These are phyloP conservation scores for Poecilobothrus nobilitatus DNA, from an alignment of 2,888 invertebrate species.

Conservation along the genomic window DNA sequence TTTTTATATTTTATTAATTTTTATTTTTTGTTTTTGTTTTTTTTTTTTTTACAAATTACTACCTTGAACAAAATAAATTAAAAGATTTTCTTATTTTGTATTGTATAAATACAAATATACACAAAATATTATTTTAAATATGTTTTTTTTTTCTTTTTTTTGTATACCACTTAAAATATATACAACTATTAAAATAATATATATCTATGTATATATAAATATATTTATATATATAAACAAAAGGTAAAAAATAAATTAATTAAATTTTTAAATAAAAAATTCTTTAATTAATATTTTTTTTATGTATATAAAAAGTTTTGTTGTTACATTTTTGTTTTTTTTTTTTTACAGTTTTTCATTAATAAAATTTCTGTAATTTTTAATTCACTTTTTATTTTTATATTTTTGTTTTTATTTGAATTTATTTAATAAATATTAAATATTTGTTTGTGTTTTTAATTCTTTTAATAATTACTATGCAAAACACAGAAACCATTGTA, in stretches of 20 bases:
- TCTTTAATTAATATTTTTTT: background rate
- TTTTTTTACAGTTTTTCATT: background rate
- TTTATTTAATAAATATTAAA: background rate
- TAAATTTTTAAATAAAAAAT: background rate
- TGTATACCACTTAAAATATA: conserved; percentile 3
- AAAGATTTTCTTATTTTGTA: background rate
- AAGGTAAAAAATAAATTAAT: background rate
- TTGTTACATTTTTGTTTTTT: background rate
- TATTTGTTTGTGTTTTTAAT: background rate
- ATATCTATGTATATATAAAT: background rate
- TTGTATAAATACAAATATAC: background rate
- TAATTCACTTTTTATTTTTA: background rate
- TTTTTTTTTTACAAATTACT: background rate
- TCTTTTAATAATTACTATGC: background rate
- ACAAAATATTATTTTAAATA: background rate
- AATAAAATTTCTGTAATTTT: background rate
- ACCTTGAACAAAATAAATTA: background rate
- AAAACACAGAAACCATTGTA: conserved; percentile 6
- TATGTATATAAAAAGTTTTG: background rate
- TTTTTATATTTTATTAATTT: background rate
- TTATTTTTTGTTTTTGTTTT: background rate
- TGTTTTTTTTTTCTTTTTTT: background rate
- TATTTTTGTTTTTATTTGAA: background rate
- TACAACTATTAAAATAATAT: background rate
- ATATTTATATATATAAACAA: background rate